Conservation (phyloP, 2,113 vertebrate species). For the Irena cyanogastra region DNA sequence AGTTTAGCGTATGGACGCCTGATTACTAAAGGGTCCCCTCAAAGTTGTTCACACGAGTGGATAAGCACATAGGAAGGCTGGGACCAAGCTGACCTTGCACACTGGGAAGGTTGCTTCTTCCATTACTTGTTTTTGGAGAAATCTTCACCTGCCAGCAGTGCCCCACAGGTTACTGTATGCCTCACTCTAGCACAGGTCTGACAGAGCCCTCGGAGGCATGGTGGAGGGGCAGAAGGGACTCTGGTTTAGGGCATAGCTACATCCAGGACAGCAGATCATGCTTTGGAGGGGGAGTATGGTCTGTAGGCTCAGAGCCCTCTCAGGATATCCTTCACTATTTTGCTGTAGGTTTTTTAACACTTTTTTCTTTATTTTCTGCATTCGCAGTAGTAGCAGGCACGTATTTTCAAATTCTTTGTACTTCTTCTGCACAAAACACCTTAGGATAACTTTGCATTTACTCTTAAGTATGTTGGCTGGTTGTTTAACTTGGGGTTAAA, state of each 20-base stretch:
- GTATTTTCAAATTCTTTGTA: background rate
- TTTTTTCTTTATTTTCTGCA: background rate
- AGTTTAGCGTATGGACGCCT: background rate
- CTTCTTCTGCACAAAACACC: background rate
- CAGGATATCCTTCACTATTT: background rate
- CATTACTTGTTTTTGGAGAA: background rate
- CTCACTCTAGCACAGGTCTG: background rate
- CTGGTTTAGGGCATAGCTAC: background rate
- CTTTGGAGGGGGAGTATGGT: background rate
- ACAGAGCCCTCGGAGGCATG: background rate
- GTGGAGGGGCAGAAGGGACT: background rate
- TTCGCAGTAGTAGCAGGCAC: background rate
- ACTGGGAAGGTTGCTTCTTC: background rate
- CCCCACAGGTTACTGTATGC: accelerated
- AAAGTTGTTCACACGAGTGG: background rate
- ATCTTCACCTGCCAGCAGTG: background rate
- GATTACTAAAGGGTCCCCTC: background rate
- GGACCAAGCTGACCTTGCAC: background rate
- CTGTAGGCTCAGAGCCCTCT: background rate
- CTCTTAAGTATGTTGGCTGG: background rate
- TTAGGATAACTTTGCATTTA: background rate
- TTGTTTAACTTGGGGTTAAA: background rate
- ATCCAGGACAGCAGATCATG: background rate
- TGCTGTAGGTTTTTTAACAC: background rate
- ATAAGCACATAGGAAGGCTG: background rate